Evolutionary conservation across 1,140 invertebrate species (phyloP), one percentile per base, ranked within the genome.

Genomic region (Matsumurasca onukii): DNA sequence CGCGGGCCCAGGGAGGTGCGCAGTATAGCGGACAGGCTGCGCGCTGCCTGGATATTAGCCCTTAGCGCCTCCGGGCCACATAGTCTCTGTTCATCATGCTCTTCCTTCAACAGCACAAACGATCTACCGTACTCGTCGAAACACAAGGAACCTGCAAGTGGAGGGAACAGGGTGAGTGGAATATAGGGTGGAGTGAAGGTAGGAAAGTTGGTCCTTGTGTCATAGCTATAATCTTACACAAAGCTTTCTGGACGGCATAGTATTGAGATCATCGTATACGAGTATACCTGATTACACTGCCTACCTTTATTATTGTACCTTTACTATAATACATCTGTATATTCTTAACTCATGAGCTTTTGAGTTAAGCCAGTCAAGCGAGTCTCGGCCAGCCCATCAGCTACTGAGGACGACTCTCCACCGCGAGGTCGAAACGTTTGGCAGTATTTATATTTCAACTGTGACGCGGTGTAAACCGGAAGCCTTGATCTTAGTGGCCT

Each of bases 71-170:
- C 61, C 31, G 30, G 15, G 3, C 55, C 55, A 27, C 24, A 27
- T 3, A 59, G 24, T 9, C 55, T 25, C 15, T 2, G 2, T 27
- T 59, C 24, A 12, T 20, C 3, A 25, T 25, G 2, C 25, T 59
- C 22, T 5, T 59, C 55, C 55, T 59, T 2, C 55, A 59, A n/a
- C 2, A 59, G 5, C 9, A 59, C 3, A n/a, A 59, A 59, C 22
- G 55, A 27, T 27, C 55, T 59, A 9, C 55, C 55, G n/a, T 27
- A 59, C 25, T 59, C 55, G 55, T 59, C 55, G 30, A 59, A 59
- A 59, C 55, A 59, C 3, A 59, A 9, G 3, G 22, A 27, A 22
- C 55, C 55, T 59, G 55, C 15, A 27, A 52, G 22, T 15, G 3
- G 20, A 52, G 49, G 3, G 3, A 52, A 5, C 3, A 52, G 49